These are phyloP conservation scores for Dicranocentrus wangi DNA, from an alignment of 2,888 invertebrate species.

Conservation along the genomic window DNA sequence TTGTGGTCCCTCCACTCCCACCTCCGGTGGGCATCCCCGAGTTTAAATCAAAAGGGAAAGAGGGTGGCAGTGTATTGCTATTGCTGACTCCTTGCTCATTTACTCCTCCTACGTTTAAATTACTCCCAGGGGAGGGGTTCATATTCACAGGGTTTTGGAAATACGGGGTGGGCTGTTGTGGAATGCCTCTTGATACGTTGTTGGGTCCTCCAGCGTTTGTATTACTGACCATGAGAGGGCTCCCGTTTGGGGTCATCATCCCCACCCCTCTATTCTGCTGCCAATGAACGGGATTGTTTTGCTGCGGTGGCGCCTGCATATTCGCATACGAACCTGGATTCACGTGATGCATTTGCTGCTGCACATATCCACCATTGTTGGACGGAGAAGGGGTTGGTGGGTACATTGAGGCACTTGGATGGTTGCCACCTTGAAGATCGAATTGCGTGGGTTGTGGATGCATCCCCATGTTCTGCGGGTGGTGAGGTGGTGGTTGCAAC, in stretches of 20 bases:
- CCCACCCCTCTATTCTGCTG: slow-evolving; percentile 18
- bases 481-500: slow-evolving; percentile 27
- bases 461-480: slow-evolving; percentile 23
- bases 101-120: background rate
- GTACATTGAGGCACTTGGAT: slow-evolving; percentile 52
- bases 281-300: slow-evolving; percentile 38
- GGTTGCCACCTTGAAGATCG: slow-evolving; percentile 24
- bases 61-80: background rate
- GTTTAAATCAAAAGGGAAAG: background rate
- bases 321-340: background rate
- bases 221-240: background rate
- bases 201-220: slow-evolving; percentile 2
- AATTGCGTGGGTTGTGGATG: slow-evolving; percentile 22
- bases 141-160: slow-evolving; percentile 46
- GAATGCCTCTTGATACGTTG: slow-evolving; percentile 4
- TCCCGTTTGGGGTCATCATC: slow-evolving; percentile 6
- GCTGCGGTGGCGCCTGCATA: background rate
- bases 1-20: slow-evolving; percentile 9
- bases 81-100: background rate
- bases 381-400: slow-evolving; percentile 49
- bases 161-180: slow-evolving; percentile 40
- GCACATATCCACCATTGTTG: slow-evolving; percentile 59
- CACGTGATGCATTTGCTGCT: slow-evolving; percentile 18
- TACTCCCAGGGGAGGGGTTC: slow-evolving; percentile 1
- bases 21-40: slow-evolving; percentile 13